Conservation (phyloP, 2,888 invertebrate genomes). For the Agrochola macilenta region DNA sequence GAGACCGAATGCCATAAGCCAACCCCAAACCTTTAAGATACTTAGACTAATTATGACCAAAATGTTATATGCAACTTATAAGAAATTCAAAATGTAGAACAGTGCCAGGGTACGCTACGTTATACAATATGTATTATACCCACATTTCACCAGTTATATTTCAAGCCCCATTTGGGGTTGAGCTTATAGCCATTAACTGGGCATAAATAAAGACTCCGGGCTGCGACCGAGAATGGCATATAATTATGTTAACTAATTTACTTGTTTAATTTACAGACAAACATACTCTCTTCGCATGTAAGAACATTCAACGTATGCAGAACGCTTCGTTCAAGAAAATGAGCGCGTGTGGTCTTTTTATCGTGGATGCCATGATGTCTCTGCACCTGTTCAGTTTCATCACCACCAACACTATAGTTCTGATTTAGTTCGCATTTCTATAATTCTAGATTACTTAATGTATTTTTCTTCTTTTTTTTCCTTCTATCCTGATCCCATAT, state of each 20-base stretch:
- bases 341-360: conserved; percentile 20
- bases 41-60: too few relatives aligned
- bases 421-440: conserved; percentile 28
- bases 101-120: too few relatives aligned
- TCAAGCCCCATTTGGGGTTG: too few relatives aligned
- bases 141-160: too few relatives aligned
- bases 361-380: conserved; percentile 17
- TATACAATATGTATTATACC: too few relatives aligned
- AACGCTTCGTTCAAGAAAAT: conserved; percentile 21
- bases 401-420: conserved; percentile 16
- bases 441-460: not conserved
- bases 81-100: too few relatives aligned
- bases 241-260: not conserved
- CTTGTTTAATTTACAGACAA: conserved; percentile 22
- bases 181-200: too few relatives aligned
- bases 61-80: too few relatives aligned
- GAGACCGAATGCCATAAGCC: too few relatives aligned
- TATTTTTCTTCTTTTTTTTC: too few relatives aligned
- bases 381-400: conserved; percentile 21
- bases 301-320: conserved; percentile 31
- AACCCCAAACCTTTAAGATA: too few relatives aligned
- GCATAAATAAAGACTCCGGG: not conserved
- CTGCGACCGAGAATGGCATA: not conserved
- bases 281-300: not conserved
- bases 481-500: too few relatives aligned